Evolutionary conservation across 2,797 vertebrate species (phyloP).

Genomic region (Poeciliopsis infans): DNA sequence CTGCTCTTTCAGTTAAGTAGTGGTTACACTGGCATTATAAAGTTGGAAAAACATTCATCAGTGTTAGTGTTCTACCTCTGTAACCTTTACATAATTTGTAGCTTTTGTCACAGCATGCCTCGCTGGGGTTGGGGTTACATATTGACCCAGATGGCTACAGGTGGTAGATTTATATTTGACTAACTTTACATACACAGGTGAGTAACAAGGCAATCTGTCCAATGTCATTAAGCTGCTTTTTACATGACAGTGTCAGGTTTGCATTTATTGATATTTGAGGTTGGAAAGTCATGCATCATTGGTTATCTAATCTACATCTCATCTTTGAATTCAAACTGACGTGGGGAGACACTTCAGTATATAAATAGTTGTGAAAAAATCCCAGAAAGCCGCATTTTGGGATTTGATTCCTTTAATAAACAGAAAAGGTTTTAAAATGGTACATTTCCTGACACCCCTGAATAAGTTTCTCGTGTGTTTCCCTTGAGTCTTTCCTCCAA

Average conservation of each 20-base stretch:
- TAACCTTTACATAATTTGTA: conserved; percentile 6
- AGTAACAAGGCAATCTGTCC: conserved; percentile 60
- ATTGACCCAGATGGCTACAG: conserved; percentile 60
- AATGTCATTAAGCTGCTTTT: conserved; percentile 65
- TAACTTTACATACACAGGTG: conserved; percentile 54
- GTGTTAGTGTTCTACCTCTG: background rate
- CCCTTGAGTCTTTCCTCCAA: background rate
- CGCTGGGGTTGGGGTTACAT: conserved; percentile 1
- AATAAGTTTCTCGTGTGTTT: background rate
- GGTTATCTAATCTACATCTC: background rate
- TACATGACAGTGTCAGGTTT: conserved; percentile 57
- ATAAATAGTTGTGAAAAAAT: no score
- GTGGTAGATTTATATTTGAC: conserved; percentile 73
- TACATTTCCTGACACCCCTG: no score
- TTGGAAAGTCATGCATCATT: conserved; percentile 25
- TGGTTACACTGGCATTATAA: background rate
- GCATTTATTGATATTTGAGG: conserved; percentile 65
- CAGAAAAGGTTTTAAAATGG: no score
- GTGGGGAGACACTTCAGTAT: no score
- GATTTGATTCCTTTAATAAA: no score
- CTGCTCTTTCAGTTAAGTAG: no score
- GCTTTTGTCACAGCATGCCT: background rate
- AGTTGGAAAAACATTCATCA: background rate
- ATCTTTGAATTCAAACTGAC: background rate
- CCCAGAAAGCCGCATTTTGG: no score